These are phyloP conservation scores for Anadara kagoshimensis DNA, from an alignment of 1,140 invertebrate species.

Conservation along the genomic window DNA sequence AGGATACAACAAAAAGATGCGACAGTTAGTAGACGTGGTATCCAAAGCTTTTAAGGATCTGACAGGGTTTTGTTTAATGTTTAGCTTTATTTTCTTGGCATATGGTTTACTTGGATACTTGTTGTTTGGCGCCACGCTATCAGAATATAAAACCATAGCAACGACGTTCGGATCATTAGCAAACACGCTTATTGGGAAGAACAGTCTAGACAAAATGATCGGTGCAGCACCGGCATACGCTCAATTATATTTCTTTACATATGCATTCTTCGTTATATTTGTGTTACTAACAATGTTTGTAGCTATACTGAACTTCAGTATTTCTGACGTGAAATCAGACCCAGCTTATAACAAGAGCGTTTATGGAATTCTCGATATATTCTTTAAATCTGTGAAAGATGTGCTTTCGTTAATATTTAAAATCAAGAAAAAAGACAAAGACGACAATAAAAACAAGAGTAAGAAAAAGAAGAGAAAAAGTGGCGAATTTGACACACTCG, in stretches of 20 bases:
- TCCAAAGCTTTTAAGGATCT: slow-evolving; percentile 12
- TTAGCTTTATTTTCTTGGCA: slow-evolving; percentile 13
- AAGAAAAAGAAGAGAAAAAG: too few species aligned
- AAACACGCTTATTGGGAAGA: slow-evolving; percentile 81
- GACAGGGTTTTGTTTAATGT: slow-evolving; percentile 22
- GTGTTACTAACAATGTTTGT: slow-evolving; percentile 87
- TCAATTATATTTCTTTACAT: slow-evolving; percentile 83
- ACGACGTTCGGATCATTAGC: slow-evolving; percentile 76
- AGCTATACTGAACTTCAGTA: slow-evolving; percentile 79
- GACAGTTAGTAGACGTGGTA: slow-evolving; percentile 24
- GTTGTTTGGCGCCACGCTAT: slow-evolving; percentile 23
- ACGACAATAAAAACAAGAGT: too few species aligned
- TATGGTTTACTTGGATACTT: slow-evolving; percentile 30
- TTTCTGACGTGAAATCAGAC: slow-evolving; percentile 9
- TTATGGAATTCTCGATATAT: slow-evolving; percentile 17
- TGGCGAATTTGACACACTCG: too few species aligned
- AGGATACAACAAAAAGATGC: slow-evolving; percentile 40
- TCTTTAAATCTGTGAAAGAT: slow-evolving; percentile 7
- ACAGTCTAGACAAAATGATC: slow-evolving; percentile 82
- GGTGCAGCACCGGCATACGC: slow-evolving; percentile 81
- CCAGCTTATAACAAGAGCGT: not conserved
- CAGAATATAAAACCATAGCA: slow-evolving; percentile 30
- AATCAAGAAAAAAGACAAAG: too few species aligned
- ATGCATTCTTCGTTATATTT: slow-evolving; percentile 86
- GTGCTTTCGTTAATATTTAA: not conserved